These are phyloP conservation scores for Colinus virginianus DNA, from an alignment of 2,113 vertebrate genomes.

Conservation along the genomic window DNA sequence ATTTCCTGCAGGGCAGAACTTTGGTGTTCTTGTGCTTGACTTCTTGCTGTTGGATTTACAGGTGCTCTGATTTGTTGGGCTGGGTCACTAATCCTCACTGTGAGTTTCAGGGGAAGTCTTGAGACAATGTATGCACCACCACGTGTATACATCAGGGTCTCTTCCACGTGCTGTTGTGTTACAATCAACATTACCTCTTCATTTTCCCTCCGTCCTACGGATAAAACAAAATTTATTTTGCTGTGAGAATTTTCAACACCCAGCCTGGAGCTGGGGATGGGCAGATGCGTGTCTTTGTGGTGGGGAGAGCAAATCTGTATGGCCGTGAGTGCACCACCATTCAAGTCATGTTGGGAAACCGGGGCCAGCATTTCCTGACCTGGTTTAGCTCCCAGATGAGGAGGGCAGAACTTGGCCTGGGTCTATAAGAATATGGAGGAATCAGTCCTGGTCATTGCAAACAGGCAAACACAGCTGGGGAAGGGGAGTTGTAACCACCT, in stretches of 20 bases:
- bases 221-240: not conserved
- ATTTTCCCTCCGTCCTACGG: not conserved
- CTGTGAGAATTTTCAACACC: not conserved
- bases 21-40: not conserved
- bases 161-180: not conserved
- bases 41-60: not conserved
- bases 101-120: not conserved
- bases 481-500: constrained; percentile 4
- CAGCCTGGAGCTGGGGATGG: not conserved
- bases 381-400: not conserved
- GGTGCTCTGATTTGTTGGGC: not conserved
- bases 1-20: not conserved
- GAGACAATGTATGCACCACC: not conserved
- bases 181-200: not conserved
- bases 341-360: not conserved
- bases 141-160: not conserved
- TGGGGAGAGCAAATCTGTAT: not conserved
- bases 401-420: not conserved
- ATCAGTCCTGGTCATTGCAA: not conserved
- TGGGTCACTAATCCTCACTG: not conserved
- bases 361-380: not conserved
- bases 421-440: not conserved
- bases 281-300: not conserved
- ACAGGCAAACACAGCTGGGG: not conserved
- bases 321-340: not conserved